Evolutionary conservation across 2,113 vertebrate genomes (phyloP).

Genomic region (Sylvietta virens): DNA sequence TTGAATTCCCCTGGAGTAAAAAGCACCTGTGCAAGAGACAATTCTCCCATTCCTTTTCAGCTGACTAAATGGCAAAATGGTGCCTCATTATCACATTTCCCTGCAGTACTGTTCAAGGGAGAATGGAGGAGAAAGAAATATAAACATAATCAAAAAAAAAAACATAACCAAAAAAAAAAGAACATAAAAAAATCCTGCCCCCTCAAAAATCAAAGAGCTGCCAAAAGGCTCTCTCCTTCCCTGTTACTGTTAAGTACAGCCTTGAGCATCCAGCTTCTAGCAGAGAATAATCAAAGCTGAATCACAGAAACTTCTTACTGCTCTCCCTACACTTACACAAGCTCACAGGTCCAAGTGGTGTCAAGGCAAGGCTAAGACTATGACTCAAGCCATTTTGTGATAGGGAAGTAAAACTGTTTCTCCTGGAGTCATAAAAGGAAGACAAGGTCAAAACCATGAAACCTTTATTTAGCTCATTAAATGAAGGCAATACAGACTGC

Average conservation of each 20-base stretch:
- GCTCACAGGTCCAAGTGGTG: neutral
- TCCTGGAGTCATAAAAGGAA: neutral
- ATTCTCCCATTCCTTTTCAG: neutral
- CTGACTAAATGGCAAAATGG: neutral
- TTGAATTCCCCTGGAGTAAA: neutral
- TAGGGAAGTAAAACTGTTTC: neutral
- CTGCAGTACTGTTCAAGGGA: neutral
- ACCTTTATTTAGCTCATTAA: neutral
- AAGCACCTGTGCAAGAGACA: neutral
- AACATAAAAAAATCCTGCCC: neutral
- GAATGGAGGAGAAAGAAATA: neutral
- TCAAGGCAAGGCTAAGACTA: neutral
- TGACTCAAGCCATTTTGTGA: slow-evolving; percentile 14
- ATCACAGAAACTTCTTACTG: neutral
- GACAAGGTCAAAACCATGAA: neutral
- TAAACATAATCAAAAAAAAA: neutral
- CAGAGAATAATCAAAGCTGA: neutral
- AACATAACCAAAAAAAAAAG: neutral
- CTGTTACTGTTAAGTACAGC: neutral
- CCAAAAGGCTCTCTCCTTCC: neutral
- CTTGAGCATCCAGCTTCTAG: neutral
- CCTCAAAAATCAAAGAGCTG: neutral
- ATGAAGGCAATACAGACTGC: neutral
- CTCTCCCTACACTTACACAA: neutral
- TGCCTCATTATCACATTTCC: neutral